These are phyloP conservation scores for Apocrypta bakeri DNA, from an alignment of 1,140 invertebrate species.

Conservation along the genomic window DNA sequence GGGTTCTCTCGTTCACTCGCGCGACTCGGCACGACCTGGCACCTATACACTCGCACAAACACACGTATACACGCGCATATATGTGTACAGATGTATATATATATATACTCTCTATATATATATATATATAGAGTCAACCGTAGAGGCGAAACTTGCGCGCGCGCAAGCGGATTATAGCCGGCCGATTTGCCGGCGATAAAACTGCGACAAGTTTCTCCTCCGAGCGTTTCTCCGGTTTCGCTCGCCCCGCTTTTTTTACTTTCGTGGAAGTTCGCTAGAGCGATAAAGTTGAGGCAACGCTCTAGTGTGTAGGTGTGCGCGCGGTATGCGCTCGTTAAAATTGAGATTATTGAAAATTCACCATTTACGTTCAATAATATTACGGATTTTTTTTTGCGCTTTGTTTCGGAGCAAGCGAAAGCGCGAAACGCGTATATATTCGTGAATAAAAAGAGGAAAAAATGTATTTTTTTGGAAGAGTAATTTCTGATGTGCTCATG, in stretches of 20 bases:
- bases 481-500: no score
- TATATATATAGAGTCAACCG: neutral
- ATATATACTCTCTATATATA: neutral
- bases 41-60: slow-evolving; percentile 7
- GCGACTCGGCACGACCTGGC: slow-evolving; percentile 25
- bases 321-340: neutral
- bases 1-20: neutral
- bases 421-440: no score
- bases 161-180: slow-evolving; percentile 16
- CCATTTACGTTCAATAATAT: no score
- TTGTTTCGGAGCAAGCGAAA: no score
- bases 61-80: neutral
- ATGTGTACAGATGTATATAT: neutral
- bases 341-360: neutral
- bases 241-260: neutral
- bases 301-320: neutral
- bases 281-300: neutral
- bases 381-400: no score
- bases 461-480: no score
- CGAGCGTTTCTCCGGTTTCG: neutral
- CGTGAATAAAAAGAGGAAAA: no score
- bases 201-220: slow-evolving; percentile 8
- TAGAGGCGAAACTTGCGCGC: slow-evolving; percentile 45
- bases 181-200: slow-evolving; percentile 43
- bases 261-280: neutral